phyloP scores from a whole-genome alignment of 2,113 vertebrate genomes.

The Vanacampus margaritifer region DNA sequence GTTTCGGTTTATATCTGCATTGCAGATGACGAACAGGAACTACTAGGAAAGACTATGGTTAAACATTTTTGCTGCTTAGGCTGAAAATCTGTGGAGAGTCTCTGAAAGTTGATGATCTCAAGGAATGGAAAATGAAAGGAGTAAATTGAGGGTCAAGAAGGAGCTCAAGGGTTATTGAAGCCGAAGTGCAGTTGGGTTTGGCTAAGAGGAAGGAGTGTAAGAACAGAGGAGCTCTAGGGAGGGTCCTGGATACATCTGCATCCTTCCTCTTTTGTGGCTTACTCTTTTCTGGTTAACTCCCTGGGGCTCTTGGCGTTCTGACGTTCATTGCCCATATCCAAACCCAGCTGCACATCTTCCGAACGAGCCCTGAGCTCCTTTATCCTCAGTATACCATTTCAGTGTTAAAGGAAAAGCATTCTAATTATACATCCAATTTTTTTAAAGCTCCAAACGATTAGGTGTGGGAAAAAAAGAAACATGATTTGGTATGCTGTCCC shows the following conservation, averaged over 20 bases:
- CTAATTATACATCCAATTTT: not conserved
- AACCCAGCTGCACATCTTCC: not conserved
- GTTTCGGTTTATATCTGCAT: too few species aligned
- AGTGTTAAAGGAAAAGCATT: not conserved
- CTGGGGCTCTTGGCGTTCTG: not conserved
- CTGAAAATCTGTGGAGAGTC: slow-evolving; percentile 7
- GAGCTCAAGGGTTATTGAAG: slow-evolving; percentile 13
- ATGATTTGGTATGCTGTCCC: too few species aligned
- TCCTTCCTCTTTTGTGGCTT: slow-evolving; percentile 10
- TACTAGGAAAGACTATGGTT: not conserved
- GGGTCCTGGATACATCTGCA: slow-evolving; percentile 22
- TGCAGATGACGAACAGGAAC: too few species aligned
- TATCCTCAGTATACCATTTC: not conserved
- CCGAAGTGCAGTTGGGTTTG: slow-evolving; percentile 15
- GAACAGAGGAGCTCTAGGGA: slow-evolving; percentile 26
- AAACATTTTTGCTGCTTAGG: not conserved
- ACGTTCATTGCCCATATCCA: not conserved
- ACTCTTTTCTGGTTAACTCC: not conserved
- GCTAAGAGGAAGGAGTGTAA: slow-evolving; percentile 16
- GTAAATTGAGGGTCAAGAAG: not conserved
- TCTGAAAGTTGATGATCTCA: not conserved
- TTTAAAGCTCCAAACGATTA: too few species aligned
- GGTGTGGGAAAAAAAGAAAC: not conserved
- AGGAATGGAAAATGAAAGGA: not conserved
- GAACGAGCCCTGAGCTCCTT: not conserved